Evolutionary conservation across 2,888 invertebrate species (phyloP), one percentile per base, ranked within the genome.

Genomic region (Corbicula japonica): DNA sequence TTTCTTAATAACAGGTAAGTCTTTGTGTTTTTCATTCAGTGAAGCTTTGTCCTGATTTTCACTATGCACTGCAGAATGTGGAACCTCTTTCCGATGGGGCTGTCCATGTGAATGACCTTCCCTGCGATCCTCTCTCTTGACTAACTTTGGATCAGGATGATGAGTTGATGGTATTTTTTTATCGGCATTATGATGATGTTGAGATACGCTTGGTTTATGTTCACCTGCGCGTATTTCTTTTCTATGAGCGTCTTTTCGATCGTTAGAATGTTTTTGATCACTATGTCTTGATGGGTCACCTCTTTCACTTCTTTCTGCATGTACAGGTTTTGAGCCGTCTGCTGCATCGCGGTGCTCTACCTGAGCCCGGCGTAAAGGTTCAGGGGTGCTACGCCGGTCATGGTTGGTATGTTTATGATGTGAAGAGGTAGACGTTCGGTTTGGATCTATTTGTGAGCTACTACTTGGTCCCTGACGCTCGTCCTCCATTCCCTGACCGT

Each of bases 381-480:
- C 77, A 73, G 80, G 82, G 46, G 61, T 35, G 18, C 63, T 62
- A 30, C 71, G 71, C 58, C 77, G 81, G 58, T 82, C 84, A 77
- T 84, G 84, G 46, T 76, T 84, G 1, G 76, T 56, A 44, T 65
- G 61, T 80, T 76, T 82, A 75, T 77, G 75, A 32, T 74, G 70
- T 38, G 80, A 72, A 26, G 73, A 32, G 75, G 60, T 65, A 70
- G 65, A 41, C 52, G 52, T 41, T 70, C 48, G 38, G 26, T 6
- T 38, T 28, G 21, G 60, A 2, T 52, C 38, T 15, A 26, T 18
- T n/a, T 63, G 63, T 32, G 48, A 48, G n/a, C n/a, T n/a, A 54
- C 35, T 30, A 10, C 26, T 30, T 1, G 15, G 34, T 35, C 35
- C 28, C n/a, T 32, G 30, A n/a, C 61, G 62, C 18, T 62, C 62